Percentiles rank a stretch among this genome's conserved stretches.
These are phyloP conservation scores for Percina caprodes DNA, from an alignment of 2,113 vertebrate genomes.

Conservation along the genomic window DNA sequence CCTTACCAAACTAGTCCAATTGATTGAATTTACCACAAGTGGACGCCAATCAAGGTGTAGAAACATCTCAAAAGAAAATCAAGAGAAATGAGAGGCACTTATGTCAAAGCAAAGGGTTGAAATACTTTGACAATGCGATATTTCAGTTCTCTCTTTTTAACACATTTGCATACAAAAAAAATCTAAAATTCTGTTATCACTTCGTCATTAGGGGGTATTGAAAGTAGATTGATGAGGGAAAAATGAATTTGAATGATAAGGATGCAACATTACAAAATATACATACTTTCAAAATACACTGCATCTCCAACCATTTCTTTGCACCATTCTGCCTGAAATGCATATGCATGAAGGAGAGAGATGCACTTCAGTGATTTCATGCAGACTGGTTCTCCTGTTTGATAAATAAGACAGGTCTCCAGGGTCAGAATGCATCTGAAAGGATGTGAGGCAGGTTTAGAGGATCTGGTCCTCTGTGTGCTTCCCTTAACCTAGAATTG, in stretches of 20 bases:
- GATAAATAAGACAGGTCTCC: constrained; percentile 33
- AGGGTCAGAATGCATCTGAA: neutral
- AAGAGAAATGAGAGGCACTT: too few relatives aligned
- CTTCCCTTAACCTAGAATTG: neutral
- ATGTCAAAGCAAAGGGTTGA: neutral
- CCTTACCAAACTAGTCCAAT: neutral
- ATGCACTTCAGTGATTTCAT: constrained; percentile 20
- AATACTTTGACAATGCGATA: neutral
- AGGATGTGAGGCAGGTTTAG: constrained; percentile 12
- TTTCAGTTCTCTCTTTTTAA: neutral
- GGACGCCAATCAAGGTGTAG: neutral
- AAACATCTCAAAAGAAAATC: neutral
- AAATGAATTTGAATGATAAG: neutral
- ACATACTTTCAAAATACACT: neutral
- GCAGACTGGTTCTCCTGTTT: constrained; percentile 11
- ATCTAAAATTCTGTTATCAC: neutral
- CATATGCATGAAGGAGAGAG: constrained; percentile 15
- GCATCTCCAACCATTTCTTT: neutral
- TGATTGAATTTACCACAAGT: neutral
- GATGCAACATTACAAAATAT: neutral
- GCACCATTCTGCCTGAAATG: constrained; percentile 3
- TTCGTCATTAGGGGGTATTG: neutral
- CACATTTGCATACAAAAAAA: neutral
- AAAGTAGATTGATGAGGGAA: neutral
- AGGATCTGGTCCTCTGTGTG: constrained; percentile 13